Evolutionary conservation across 1,140 invertebrate species (phyloP).

Genomic region (Cecropterus lyciades): DNA sequence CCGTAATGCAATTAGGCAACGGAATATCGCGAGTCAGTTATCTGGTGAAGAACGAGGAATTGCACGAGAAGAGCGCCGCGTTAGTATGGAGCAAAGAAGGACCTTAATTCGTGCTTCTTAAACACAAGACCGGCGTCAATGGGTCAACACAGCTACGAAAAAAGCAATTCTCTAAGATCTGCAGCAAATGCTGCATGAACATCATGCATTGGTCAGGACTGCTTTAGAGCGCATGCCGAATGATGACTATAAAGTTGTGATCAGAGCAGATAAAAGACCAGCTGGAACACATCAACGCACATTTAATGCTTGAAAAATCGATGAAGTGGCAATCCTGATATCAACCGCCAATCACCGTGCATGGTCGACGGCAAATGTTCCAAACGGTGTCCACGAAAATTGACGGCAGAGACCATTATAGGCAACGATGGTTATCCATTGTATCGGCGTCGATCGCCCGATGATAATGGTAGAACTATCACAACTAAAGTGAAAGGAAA

Average conservation of each 20-base stretch:
- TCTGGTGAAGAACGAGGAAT: no score
- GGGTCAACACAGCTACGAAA: conserved; percentile 55
- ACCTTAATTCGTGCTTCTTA: no score
- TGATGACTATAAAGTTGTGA: no score
- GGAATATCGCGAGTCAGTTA: no score
- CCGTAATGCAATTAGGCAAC: no score
- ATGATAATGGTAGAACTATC: background rate
- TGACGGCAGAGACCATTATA: background rate
- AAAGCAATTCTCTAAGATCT: conserved; percentile 54
- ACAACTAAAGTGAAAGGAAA: background rate
- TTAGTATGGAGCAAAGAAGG: no score
- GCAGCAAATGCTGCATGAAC: conserved; percentile 64
- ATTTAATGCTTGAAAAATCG: conserved; percentile 50
- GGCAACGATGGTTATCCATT: background rate
- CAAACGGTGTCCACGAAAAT: background rate
- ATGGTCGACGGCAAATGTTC: background rate
- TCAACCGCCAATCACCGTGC: background rate
- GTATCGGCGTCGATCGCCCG: background rate
- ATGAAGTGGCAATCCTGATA: conserved; percentile 72
- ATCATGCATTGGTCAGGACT: conserved; percentile 68
- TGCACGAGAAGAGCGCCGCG: no score
- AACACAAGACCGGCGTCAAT: conserved; percentile 50
- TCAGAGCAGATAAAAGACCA: conserved; percentile 60
- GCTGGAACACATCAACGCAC: conserved; percentile 44
- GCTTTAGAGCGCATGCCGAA: no score